Evolutionary conservation across 2,113 vertebrate genomes (phyloP), one percentile per base, ranked within the genome.

Genomic region (Rana temporaria): DNA sequence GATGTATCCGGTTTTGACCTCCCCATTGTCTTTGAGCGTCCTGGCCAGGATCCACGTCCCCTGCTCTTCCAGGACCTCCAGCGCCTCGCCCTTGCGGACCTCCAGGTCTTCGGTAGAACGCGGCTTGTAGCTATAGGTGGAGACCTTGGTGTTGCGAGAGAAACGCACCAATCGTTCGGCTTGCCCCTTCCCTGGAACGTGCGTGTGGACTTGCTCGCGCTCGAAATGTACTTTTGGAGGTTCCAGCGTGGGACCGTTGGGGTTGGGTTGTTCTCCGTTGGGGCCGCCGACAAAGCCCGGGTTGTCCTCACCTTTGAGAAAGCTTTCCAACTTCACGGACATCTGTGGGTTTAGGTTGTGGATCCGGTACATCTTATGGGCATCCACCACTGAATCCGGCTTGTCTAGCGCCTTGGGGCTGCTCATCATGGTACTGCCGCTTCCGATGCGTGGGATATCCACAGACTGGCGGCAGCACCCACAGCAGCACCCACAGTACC

Each of bases 31-130:
- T 7, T 77, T 81, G n/a, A 1, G 8, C 69, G 71, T 89, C 67
- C 55, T 80, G 9, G 85, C 89, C 9, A 80, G 75, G 5, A 86
- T 6, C 87, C 88, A 89, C 4, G 84, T 18, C 9, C 81, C 65
- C 1, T 17, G 67, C 63, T 82, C 75, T 3, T 34, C 70, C 0
- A 84, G 75, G 15, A 89, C 67, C 26, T 87, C 85, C 57, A 90
- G 63, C 17, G 81, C 2, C 42, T 87, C 87, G 15, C 89, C 88
- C 79, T 75, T 81, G 19, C 22, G 52, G 30, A 90, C 75, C 26
- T 20, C 57, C 34, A 77, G 62, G 72, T 88, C 84, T 22, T 26
- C 8, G 16, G 32, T 11, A 11, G 84, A 78, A 34, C 76, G 74
- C 8, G 71, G 48, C 0, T 15, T 20, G 56, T 85, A 87, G 55